Evolutionary conservation across 2,888 invertebrate genomes (phyloP), one percentile per base, ranked within the genome.

Genomic region (Xestia xanthographa): DNA sequence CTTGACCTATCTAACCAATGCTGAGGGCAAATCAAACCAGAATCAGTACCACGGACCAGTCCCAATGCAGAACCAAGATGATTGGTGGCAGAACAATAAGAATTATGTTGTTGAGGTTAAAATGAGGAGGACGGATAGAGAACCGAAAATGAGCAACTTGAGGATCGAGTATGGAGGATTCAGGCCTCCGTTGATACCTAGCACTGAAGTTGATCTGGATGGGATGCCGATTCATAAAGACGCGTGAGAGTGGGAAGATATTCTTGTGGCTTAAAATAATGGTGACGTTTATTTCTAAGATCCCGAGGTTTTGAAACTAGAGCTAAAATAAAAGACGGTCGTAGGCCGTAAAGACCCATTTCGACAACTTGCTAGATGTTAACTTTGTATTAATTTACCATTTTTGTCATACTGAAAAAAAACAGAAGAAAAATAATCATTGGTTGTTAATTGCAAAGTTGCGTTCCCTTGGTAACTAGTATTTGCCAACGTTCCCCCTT

Each of bases 91-190:
- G 12, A 88, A 77, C 12, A 88, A 90, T 20, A 88, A 90, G 29
- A 82, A 89, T 76, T 87, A 87, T 26, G 58, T 87, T 0, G 94
- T 96, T 0, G 97, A 97, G 34, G 93, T 96, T 45, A 96, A 97
- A 71, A 90, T 96, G 43, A 94, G 97, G 72, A 95, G 97, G 65
- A 91, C 97, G 38, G 97, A 97, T 29, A 96, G 97, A 75, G 97
- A 97, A 82, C 94, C 95, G 0, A 95, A 93, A 79, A 82, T 94
- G 0, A 90, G 90, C 0, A 94, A 93, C 50, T 95, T 98, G 0
- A 97, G 98, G 88, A 97, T 98, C 89, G 98, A 98, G 85, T 98
- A 98, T 87, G 97, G 98, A 5, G 98, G 98, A 0, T 98, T 98
- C 86, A 98, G 98, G 88, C 98, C 98, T 0, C 98, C 98, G 0